Base-by-base conservation (phyloP, 2,797 vertebrate genomes). In the Anabas testudineus region DNA sequence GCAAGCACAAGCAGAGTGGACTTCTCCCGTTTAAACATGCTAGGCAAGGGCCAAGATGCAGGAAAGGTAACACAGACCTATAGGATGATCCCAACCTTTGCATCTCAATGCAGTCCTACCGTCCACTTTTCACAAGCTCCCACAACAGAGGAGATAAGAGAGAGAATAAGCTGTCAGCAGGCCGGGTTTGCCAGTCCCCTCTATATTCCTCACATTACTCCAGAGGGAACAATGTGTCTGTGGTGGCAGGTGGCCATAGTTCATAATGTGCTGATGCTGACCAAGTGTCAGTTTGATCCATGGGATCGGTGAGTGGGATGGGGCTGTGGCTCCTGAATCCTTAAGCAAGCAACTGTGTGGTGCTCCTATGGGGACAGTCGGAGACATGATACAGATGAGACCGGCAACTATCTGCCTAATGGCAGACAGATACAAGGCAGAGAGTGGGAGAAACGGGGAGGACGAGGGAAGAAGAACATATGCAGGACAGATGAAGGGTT, bases 261-360 rank as follows among this genome's bases (percentile, higher is more conserved):
- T 95, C 93, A 94, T 94, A 95, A 94, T 94, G 93, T 95, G 94
- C 95, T 95, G 94, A 95, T 95, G 93, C 94, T 94, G 94, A 95
- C 93, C 93, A 92, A 93, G 91, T 94, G 95, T 95, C 94, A 95
- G 87, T 93, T 91, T 90, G 81, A 94, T 93, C 93, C 92, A 89
- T 87, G 76, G 90, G 88, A 87, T 79, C 71, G 70, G 83, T 84
- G 87, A 87, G 80, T 72, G 73, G 90, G 87, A 91, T 68, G 88
- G 84, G 92, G 87, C 92, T 91, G 92, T 85, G 77, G 88, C 90
- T 92, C 89, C 89, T 88, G 89, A 91, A 93, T 94, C 91, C 91
- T 92, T 91, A 92, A 90, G 81, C 87, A 88, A 91, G 87, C 88
- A 90, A 90, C 85, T 86, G 86, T 81, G 74, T 75, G 86, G 76